phyloP scores from a whole-genome alignment of 2,113 vertebrate genomes.

The Regulus satrapa region DNA sequence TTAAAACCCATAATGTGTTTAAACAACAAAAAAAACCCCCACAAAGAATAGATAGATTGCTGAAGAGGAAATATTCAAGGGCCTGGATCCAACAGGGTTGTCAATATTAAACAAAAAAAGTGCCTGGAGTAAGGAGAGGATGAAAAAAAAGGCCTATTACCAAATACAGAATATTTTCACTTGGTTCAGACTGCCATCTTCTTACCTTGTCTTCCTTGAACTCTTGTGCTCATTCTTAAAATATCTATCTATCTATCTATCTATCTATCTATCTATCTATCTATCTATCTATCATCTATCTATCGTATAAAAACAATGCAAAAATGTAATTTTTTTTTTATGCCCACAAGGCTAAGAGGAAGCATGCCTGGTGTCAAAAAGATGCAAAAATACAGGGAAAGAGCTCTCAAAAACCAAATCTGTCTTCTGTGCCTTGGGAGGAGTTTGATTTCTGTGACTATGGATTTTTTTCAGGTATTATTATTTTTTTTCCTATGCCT shows the following conservation, averaged over 20 bases:
- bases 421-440: background rate
- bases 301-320: background rate
- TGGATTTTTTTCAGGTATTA: background rate
- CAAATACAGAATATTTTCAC: background rate
- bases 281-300: too few species aligned
- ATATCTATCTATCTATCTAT: background rate
- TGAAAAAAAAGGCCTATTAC: background rate
- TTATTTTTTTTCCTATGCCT: background rate
- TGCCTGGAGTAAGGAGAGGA: background rate
- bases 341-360: background rate
- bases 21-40: background rate
- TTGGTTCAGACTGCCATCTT: background rate
- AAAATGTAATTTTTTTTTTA: background rate
- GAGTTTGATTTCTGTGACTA: background rate
- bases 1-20: background rate
- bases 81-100: background rate
- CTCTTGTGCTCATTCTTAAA: background rate
- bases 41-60: background rate
- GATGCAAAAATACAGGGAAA: background rate
- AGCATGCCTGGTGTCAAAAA: background rate
- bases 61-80: background rate
- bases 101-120: background rate
- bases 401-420: background rate
- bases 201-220: background rate
- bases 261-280: background rate